Percentiles rank a stretch among this genome's conserved stretches.
Conservation (phyloP, 2,888 invertebrate genomes). For the Platycheirus albimanus region DNA sequence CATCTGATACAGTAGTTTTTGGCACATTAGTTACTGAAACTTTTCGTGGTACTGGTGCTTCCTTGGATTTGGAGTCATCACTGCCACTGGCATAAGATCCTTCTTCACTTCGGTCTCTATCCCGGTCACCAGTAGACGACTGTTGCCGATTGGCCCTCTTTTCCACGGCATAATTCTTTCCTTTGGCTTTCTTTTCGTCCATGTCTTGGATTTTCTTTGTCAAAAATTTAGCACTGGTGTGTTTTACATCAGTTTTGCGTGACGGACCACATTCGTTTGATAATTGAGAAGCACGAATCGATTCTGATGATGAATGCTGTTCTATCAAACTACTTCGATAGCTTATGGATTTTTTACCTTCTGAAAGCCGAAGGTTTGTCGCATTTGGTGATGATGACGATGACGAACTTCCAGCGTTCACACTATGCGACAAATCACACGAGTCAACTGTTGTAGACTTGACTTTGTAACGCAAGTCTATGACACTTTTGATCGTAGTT, state of each 20-base stretch:
- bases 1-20: slow-evolving; percentile 13
- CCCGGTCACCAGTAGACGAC: neutral
- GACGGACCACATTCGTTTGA: slow-evolving; percentile 23
- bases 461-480: slow-evolving; percentile 49
- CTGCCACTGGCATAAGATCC: slow-evolving; percentile 24
- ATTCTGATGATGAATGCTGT: slow-evolving; percentile 12
- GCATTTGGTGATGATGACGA: slow-evolving; percentile 8
- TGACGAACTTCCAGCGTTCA: neutral
- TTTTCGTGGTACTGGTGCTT: neutral
- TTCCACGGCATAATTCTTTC: neutral
- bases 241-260: slow-evolving; percentile 48
- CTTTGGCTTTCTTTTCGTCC: slow-evolving; percentile 51
- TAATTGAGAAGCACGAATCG: neutral
- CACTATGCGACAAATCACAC: neutral
- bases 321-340: slow-evolving; percentile 35
- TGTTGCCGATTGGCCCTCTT: neutral
- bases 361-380: slow-evolving; percentile 3
- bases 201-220: slow-evolving; percentile 40
- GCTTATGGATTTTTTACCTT: slow-evolving; percentile 26
- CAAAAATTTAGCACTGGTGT: slow-evolving; percentile 17
- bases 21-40: slow-evolving; percentile 39
- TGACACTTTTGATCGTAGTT: slow-evolving; percentile 30
- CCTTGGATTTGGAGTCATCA: slow-evolving; percentile 26
- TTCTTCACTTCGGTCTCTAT: slow-evolving; percentile 19
- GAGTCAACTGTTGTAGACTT: slow-evolving; percentile 29